Evolutionary conservation across 1,140 invertebrate genomes (phyloP).

Genomic region (Dysdera silvatica): DNA sequence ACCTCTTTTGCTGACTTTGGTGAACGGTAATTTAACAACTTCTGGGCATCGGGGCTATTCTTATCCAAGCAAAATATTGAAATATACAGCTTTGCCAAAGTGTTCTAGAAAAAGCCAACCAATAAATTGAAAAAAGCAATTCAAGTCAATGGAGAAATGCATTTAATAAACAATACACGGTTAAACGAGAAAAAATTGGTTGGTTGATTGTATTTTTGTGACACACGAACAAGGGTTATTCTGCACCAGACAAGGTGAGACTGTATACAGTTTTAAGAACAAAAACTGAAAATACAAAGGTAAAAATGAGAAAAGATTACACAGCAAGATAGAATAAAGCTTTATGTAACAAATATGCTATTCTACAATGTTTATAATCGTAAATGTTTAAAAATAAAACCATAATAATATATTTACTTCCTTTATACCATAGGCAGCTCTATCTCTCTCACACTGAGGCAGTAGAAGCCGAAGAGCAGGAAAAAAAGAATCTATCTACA

Average conservation of each 20-base stretch:
- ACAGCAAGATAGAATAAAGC: neutral
- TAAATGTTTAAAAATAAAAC: neutral
- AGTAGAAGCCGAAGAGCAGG: constrained; percentile 62
- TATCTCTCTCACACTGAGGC: constrained; percentile 56
- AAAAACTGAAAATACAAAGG: neutral
- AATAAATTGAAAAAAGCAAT: too few species aligned
- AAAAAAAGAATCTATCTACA: constrained; percentile 54
- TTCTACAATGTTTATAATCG: neutral
- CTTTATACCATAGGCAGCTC: constrained; percentile 59
- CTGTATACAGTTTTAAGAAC: too few species aligned
- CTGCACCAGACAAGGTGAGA: neutral
- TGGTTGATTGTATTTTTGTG: neutral
- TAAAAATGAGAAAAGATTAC: neutral
- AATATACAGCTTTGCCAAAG: constrained; percentile 58
- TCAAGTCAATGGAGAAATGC: constrained; percentile 3
- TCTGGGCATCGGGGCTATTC: constrained; percentile 56
- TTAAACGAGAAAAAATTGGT: neutral
- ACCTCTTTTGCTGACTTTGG: constrained; percentile 45
- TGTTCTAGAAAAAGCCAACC: constrained; percentile 43
- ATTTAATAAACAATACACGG: neutral
- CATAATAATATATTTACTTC: constrained; percentile 37
- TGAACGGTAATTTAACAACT: constrained; percentile 52
- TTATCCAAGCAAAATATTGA: constrained; percentile 59
- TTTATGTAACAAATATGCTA: neutral
- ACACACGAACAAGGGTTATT: neutral